Evolutionary conservation across 2,888 invertebrate genomes (phyloP).

Genomic region (Trisateles emortualis): DNA sequence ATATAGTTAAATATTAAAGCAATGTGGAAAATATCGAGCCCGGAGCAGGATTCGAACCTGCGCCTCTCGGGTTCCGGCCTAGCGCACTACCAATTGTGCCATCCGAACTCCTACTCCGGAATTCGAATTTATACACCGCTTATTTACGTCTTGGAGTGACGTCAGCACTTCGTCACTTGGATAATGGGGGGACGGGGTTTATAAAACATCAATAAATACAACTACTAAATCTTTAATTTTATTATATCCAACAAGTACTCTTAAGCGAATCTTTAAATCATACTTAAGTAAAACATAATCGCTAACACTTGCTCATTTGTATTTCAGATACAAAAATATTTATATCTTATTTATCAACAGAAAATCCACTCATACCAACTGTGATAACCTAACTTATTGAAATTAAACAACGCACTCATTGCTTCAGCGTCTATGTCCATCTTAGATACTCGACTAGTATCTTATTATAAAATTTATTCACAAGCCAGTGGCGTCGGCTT

Average conservation of each 20-base stretch:
- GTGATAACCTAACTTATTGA: conserved; percentile 73
- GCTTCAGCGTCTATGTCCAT: conserved; percentile 64
- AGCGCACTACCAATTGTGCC: too few species aligned
- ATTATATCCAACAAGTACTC: conserved; percentile 84
- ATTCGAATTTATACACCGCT: too few species aligned
- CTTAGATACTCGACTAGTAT: conserved; percentile 69
- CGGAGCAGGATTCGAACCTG: too few species aligned
- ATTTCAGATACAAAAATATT: conserved; percentile 83
- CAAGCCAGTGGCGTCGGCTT: conserved; percentile 72
- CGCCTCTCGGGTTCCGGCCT: too few species aligned
- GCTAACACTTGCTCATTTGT: conserved; percentile 73
- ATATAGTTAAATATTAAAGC: too few species aligned
- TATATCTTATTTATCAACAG: conserved; percentile 80
- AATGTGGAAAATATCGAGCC: too few species aligned
- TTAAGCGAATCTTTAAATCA: conserved; percentile 80
- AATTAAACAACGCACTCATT: conserved; percentile 67
- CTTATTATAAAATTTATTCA: conserved; percentile 74
- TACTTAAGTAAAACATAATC: conserved; percentile 80
- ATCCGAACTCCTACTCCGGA: too few species aligned
- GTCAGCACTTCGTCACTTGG: too few species aligned
- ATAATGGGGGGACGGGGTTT: too few species aligned
- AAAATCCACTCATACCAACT: conserved; percentile 81
- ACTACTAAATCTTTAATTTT: conserved; percentile 84
- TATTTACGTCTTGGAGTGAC: too few species aligned
- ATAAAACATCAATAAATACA: conserved; percentile 58